Evolutionary conservation across 2,113 vertebrate species (phyloP).

Genomic region (Falco punctatus): DNA sequence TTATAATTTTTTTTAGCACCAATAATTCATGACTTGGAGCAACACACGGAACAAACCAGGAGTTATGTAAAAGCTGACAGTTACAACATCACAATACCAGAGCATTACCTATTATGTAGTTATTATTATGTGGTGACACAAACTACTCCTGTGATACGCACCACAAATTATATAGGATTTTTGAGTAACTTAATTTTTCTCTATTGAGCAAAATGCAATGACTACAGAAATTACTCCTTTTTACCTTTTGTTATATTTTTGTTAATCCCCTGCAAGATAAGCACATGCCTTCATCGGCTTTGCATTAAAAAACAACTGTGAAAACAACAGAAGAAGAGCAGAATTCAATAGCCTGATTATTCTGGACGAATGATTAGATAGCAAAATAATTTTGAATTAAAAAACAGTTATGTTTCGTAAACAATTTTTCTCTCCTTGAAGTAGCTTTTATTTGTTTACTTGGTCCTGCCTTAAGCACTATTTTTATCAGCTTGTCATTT

Average conservation of each 20-base stretch:
- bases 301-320: conserved; percentile 8
- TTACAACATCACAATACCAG: background rate
- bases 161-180: background rate
- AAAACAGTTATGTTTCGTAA: background rate
- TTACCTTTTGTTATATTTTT: conserved; percentile 3
- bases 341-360: background rate
- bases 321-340: background rate
- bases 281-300: background rate
- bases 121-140: background rate
- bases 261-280: conserved; percentile 32
- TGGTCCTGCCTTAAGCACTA: background rate
- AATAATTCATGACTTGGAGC: background rate
- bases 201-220: background rate
- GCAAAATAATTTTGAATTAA: background rate
- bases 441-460: background rate
- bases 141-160: background rate
- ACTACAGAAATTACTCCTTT: conserved; percentile 1
- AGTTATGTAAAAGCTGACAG: background rate
- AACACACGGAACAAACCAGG: background rate
- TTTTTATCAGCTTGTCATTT: background rate
- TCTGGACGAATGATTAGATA: background rate
- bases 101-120: background rate
- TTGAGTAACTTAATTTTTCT: background rate
- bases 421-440: background rate
- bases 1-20: background rate